phyloP scores from a whole-genome alignment of 2,113 vertebrate species.

The Ailurus styani region DNA sequence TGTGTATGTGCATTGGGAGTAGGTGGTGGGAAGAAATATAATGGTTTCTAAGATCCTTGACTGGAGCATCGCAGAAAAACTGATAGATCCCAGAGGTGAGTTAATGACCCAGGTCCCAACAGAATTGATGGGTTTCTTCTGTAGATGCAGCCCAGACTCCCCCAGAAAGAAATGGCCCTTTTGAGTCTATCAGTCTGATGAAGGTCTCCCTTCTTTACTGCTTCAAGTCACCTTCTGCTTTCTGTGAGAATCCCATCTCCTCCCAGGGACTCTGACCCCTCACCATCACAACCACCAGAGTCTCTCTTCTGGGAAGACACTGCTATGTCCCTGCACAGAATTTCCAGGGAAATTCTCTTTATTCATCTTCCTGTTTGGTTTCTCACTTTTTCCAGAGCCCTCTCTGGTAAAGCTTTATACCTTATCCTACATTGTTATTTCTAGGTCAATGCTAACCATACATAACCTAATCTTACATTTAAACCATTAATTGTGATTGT shows the following conservation, averaged over 20 bases:
- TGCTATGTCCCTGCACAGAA: background rate
- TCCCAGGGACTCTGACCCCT: background rate
- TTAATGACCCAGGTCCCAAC: background rate
- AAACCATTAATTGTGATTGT: background rate
- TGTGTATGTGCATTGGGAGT: background rate
- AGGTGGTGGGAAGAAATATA: background rate
- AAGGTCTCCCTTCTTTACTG: background rate
- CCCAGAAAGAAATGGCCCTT: background rate
- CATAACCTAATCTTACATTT: background rate
- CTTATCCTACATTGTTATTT: background rate
- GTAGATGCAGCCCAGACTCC: background rate
- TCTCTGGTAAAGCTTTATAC: background rate
- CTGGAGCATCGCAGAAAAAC: background rate
- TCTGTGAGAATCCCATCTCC: background rate
- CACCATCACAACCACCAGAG: background rate
- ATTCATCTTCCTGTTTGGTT: background rate
- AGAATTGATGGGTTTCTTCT: background rate
- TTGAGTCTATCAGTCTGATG: background rate
- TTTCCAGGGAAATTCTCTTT: background rate
- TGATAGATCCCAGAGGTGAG: background rate
- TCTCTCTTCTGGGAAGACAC: background rate
- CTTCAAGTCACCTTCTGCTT: background rate
- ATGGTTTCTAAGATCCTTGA: background rate
- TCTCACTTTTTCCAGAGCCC: background rate
- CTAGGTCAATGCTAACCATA: background rate